A percentile compares a stretch with the other conserved stretches of the same genome.
phyloP scores from a whole-genome alignment of 2,888 invertebrate genomes.

The Lobophora halterata region DNA sequence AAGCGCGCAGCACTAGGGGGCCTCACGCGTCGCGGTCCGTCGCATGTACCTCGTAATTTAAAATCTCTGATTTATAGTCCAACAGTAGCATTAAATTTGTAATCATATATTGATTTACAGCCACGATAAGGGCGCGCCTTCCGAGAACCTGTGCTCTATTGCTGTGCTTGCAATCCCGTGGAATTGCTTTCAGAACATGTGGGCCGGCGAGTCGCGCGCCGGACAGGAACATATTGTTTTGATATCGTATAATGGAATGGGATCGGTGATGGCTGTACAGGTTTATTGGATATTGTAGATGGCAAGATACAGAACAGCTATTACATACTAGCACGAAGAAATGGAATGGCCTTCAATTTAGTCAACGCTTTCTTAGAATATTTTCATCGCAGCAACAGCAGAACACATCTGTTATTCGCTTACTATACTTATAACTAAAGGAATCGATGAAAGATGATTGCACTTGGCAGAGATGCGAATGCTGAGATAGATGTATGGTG shows the following conservation, averaged over 20 bases:
- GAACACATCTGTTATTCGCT: no score
- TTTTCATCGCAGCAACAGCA: no score
- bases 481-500: no score
- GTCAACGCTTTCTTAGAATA: no score
- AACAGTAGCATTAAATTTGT: conserved; percentile 81
- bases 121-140: conserved; percentile 74
- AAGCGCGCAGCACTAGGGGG: conserved; percentile 75
- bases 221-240: conserved; percentile 31
- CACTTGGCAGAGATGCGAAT: no score
- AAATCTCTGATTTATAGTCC: conserved; percentile 77
- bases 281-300: conserved; percentile 29
- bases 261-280: conserved; percentile 23
- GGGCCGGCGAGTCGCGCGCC: conserved; percentile 28
- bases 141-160: conserved; percentile 64
- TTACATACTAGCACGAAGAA: no score
- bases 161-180: conserved; percentile 46
- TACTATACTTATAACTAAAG: no score
- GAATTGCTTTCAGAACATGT: conserved; percentile 59
- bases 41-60: conserved; percentile 75
- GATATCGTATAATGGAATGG: conserved; percentile 41
- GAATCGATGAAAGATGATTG: no score
- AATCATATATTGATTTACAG: conserved; percentile 81
- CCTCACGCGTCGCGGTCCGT: conserved; percentile 74
- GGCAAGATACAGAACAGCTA: no score
- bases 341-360: no score